Percentiles rank a stretch among this genome's conserved stretches.
Evolutionary conservation across 2,888 invertebrate species (phyloP).

Genomic region (Cetonia aurata): DNA sequence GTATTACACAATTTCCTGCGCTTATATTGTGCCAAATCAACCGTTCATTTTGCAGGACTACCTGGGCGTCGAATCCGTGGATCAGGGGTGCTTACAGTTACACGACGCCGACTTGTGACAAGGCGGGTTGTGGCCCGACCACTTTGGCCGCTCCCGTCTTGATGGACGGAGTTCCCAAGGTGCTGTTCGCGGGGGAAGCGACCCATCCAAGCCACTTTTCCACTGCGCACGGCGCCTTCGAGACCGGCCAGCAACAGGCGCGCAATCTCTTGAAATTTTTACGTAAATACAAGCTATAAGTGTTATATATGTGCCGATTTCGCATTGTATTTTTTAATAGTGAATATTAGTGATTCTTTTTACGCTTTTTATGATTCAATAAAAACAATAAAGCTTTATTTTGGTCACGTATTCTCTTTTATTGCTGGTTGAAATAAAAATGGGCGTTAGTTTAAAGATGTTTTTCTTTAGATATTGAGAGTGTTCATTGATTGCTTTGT

Average conservation of each 20-base stretch:
- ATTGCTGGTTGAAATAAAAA: too few species aligned
- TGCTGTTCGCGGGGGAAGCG: conserved; percentile 77
- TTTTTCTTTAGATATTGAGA: too few species aligned
- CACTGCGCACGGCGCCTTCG: conserved; percentile 77
- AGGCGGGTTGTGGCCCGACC: conserved; percentile 61
- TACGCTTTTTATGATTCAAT: background rate
- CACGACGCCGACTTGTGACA: conserved; percentile 69
- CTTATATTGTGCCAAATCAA: too few species aligned
- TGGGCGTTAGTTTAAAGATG: too few species aligned
- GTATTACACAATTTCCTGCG: too few species aligned
- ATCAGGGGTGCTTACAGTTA: conserved; percentile 73
- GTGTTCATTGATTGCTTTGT: too few species aligned
- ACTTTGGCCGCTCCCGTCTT: conserved; percentile 66
- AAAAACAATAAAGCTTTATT: too few species aligned
- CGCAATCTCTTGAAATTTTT: conserved; percentile 60
- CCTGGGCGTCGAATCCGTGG: conserved; percentile 71
- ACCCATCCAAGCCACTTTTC: conserved; percentile 72
- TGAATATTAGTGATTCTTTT: conserved; percentile 4
- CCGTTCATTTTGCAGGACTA: conserved; percentile 65
- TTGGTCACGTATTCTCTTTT: too few species aligned
- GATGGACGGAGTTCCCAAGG: conserved; percentile 64
- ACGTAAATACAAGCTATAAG: conserved; percentile 32
- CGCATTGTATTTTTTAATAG: conserved; percentile 12
- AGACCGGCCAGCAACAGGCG: conserved; percentile 71
- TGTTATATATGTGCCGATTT: background rate